phyloP scores from a whole-genome alignment of 2,888 invertebrate species.

The Trissoscelio sp. region DNA sequence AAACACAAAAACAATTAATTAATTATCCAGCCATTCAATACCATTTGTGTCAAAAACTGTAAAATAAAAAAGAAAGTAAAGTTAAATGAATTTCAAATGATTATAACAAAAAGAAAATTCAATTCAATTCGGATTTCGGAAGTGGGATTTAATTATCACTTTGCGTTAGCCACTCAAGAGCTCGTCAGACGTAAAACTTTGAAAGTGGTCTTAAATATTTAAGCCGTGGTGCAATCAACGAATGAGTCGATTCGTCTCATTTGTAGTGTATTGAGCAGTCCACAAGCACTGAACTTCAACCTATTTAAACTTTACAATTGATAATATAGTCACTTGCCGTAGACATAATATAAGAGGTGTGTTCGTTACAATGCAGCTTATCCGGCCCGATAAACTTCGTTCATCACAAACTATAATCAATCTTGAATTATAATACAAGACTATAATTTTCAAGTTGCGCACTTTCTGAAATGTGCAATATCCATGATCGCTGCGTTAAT shows the following conservation, averaged over 20 bases:
- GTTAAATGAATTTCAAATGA: too few species aligned
- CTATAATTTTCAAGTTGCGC: conserved; percentile 31
- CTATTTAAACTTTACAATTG: conserved; percentile 54
- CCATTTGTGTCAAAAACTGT: too few species aligned
- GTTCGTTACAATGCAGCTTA: conserved; percentile 37
- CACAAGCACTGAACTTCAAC: conserved; percentile 21
- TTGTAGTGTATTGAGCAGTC: conserved; percentile 5
- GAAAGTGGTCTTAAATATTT: conserved; percentile 59
- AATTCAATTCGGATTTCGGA: conserved; percentile 39
- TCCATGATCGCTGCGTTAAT: conserved; percentile 12
- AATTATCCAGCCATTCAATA: too few species aligned
- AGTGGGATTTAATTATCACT: conserved; percentile 46
- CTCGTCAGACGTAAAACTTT: conserved; percentile 56
- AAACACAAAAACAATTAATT: too few species aligned
- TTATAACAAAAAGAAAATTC: too few species aligned
- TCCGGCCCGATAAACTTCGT: conserved; percentile 40
- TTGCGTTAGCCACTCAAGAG: conserved; percentile 37
- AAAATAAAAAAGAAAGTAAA: too few species aligned
- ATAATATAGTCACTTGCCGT: conserved; percentile 33
- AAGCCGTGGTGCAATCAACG: conserved; percentile 47
- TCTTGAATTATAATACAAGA: conserved; percentile 49
- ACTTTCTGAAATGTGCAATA: conserved; percentile 39
- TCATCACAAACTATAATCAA: conserved; percentile 51
- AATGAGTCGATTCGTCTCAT: conserved; percentile 32
- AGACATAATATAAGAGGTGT: conserved; percentile 34